Evolutionary conservation across 2,888 invertebrate species (phyloP).

Genomic region (Pantelozetes paolii): DNA sequence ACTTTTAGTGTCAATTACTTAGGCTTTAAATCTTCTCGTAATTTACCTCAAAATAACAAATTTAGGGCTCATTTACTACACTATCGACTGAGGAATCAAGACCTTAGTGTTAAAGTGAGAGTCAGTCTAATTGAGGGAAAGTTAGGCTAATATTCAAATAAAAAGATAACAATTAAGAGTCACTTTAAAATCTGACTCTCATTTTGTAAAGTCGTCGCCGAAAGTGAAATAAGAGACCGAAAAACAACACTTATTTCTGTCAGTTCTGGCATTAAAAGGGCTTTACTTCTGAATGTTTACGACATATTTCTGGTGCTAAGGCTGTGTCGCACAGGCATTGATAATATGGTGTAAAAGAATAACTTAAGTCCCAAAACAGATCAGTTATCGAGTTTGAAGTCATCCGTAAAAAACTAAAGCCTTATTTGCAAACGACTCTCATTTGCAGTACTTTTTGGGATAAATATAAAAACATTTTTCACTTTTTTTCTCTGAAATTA

Average conservation of each 20-base stretch:
- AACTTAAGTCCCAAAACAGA: conserved; percentile 23
- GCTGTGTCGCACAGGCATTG: conserved; percentile 5
- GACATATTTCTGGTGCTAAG: conserved; percentile 1
- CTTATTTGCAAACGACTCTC: background rate
- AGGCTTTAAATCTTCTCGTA: too few relatives aligned
- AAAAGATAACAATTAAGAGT: conserved; percentile 9
- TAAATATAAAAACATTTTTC: too few relatives aligned
- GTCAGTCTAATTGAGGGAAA: too few relatives aligned
- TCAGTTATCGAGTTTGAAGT: conserved; percentile 25
- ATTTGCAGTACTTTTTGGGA: background rate
- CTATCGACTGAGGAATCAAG: too few relatives aligned
- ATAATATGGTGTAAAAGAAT: conserved; percentile 31
- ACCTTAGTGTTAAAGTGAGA: too few relatives aligned
- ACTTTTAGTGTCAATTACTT: too few relatives aligned
- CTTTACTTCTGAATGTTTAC: conserved; percentile 22
- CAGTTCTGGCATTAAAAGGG: conserved; percentile 22
- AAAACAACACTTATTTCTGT: conserved; percentile 25
- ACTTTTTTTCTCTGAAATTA: background rate
- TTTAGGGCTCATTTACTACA: too few relatives aligned
- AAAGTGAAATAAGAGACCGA: conserved; percentile 28
- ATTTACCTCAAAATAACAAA: too few relatives aligned
- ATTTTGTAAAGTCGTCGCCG: conserved; percentile 15
- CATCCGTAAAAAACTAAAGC: conserved; percentile 13
- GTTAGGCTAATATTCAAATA: too few relatives aligned
- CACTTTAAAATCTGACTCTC: background rate